A percentile compares a stretch with the other conserved stretches of the same genome.
Evolutionary conservation across 2,888 invertebrate species (phyloP).

Genomic region (Ceriagrion tenellum): DNA sequence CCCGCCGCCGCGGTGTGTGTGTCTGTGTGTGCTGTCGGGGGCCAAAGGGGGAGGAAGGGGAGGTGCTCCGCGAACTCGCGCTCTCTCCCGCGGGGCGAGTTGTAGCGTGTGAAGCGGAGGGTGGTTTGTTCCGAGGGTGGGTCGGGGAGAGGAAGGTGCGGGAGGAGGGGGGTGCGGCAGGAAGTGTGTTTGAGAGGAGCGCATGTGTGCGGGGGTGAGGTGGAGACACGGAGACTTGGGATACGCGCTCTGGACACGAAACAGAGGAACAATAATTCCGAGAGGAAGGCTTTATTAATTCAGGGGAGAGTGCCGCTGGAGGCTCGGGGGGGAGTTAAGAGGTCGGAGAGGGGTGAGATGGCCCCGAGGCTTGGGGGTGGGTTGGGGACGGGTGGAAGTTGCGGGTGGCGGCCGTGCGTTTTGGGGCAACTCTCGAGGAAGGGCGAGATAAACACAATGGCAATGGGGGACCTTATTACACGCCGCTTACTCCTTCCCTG

Average conservation of each 20-base stretch:
- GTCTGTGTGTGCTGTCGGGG: no score
- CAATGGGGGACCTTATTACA: conserved; percentile 58
- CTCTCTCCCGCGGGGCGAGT: background rate
- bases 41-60: no score
- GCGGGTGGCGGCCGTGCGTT: background rate
- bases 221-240: conserved; percentile 20
- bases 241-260: conserved; percentile 64
- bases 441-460: conserved; percentile 23
- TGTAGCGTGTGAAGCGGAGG: background rate
- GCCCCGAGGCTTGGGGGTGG: background rate
- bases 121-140: background rate
- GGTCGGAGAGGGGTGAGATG: background rate
- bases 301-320: conserved; percentile 42
- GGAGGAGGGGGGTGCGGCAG: background rate
- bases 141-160: conserved; percentile 1
- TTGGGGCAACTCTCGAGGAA: background rate
- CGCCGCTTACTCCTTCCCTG: conserved; percentile 16
- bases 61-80: background rate
- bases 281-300: conserved; percentile 63
- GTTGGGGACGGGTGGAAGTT: background rate
- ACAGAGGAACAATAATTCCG: conserved; percentile 64
- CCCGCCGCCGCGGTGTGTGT: no score
- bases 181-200: background rate
- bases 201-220: background rate
- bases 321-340: background rate